Conservation (phyloP, 1,140 invertebrate species). For the Temnothorax longispinosus region DNA sequence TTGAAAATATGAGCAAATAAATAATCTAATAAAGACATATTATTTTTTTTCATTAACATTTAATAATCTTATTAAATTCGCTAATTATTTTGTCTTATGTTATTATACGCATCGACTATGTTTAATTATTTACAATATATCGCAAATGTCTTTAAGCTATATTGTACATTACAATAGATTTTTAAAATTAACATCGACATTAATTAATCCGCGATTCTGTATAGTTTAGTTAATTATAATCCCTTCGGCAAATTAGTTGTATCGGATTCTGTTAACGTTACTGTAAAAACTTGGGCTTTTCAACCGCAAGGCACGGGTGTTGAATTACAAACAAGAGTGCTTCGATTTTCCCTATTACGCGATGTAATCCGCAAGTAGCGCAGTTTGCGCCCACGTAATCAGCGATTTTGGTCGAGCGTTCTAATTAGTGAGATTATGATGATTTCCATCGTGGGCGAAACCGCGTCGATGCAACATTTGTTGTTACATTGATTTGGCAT, state of each 20-base stretch:
- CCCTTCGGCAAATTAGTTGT: neutral
- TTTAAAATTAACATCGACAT: neutral
- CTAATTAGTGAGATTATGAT: conserved; percentile 46
- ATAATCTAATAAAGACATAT: neutral
- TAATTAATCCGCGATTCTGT: neutral
- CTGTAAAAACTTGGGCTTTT: neutral
- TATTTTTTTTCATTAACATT: neutral
- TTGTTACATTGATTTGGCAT: conserved; percentile 30
- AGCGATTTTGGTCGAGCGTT: conserved; percentile 34
- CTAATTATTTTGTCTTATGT: neutral
- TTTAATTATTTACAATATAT: neutral
- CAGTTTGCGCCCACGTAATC: neutral
- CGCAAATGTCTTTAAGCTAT: neutral
- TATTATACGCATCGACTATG: neutral
- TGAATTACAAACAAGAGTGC: neutral
- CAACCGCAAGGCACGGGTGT: neutral
- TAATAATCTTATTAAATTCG: neutral
- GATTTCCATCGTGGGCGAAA: conserved; percentile 1
- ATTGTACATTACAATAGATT: neutral
- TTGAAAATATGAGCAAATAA: neutral
- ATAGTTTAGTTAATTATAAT: conserved; percentile 6
- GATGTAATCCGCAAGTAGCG: neutral
- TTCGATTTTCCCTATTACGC: neutral
- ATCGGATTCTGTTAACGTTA: neutral
- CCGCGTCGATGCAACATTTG: conserved; percentile 22